Conservation (phyloP, 2,797 vertebrate species). For the Pelochelys cantorii region DNA sequence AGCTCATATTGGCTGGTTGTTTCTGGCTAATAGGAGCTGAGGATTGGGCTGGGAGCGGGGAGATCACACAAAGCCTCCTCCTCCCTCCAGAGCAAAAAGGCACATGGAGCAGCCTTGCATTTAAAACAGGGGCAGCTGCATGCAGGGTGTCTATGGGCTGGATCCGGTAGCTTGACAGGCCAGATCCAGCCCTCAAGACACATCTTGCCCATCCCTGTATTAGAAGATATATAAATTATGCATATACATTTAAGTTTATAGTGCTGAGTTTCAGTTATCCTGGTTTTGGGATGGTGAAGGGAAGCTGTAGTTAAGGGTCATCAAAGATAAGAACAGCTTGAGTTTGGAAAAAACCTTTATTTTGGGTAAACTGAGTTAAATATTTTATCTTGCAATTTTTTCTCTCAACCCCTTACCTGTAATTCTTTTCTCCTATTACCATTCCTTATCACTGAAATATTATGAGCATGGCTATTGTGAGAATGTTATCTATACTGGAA, state of each 20-base stretch:
- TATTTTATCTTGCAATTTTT: neutral
- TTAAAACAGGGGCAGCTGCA: too few relatives aligned
- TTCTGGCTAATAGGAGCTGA: too few relatives aligned
- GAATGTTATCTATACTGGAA: fast-evolving
- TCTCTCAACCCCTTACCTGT: neutral
- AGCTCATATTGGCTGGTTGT: too few relatives aligned
- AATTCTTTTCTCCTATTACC: neutral
- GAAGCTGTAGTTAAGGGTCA: neutral
- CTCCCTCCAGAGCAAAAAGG: too few relatives aligned
- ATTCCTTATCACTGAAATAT: neutral
- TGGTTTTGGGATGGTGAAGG: neutral
- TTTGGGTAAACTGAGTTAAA: neutral
- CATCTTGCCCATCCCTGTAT: too few relatives aligned
- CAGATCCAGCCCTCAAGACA: too few relatives aligned
- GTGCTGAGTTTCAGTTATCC: neutral
- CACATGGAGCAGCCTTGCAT: too few relatives aligned
- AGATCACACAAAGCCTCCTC: too few relatives aligned
- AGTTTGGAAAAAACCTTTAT: neutral
- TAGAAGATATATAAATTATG: neutral
- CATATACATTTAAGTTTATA: neutral
- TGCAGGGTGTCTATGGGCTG: too few relatives aligned
- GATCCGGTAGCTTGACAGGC: too few relatives aligned
- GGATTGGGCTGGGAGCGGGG: too few relatives aligned
- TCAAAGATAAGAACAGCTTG: neutral
- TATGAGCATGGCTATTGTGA: neutral